A percentile compares a stretch with the other conserved stretches of the same genome.
Evolutionary conservation across 2,113 vertebrate genomes (phyloP).

Genomic region (Synchiropus splendidus): DNA sequence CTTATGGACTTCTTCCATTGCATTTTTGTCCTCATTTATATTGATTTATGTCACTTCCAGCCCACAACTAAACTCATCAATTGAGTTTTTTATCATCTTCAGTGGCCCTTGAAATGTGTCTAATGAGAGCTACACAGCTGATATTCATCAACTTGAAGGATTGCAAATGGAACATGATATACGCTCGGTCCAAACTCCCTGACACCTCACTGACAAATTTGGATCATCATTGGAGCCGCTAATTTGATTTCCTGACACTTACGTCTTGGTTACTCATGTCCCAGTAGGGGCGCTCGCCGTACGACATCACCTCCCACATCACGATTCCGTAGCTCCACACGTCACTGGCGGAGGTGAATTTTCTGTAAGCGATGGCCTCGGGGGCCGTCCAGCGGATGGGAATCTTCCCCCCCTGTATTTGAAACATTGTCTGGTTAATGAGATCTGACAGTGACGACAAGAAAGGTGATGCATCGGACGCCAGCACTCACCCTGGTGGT

Average conservation of each 20-base stretch:
- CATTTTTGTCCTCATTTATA: too few relatives aligned
- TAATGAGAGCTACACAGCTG: too few relatives aligned
- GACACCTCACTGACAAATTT: too few relatives aligned
- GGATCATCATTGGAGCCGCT: too few relatives aligned
- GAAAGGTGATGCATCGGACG: conserved; percentile 11
- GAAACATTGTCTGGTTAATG: conserved; percentile 19
- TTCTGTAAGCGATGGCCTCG: conserved; percentile 95
- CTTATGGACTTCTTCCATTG: conserved; percentile 3
- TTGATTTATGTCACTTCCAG: too few relatives aligned
- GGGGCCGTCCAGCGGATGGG: conserved; percentile 97
- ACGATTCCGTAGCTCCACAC: conserved; percentile 97
- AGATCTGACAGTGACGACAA: conserved; percentile 18
- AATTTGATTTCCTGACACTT: too few relatives aligned
- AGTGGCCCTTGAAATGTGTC: too few relatives aligned
- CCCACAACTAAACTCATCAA: too few relatives aligned
- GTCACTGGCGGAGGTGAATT: conserved; percentile 92
- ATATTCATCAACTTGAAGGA: too few relatives aligned
- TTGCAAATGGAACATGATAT: too few relatives aligned
- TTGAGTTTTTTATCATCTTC: too few relatives aligned
- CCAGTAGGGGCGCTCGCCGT: conserved; percentile 95
- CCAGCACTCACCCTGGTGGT: conserved; percentile 80
- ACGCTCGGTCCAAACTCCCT: too few relatives aligned
- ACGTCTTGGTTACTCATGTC: conserved; percentile 98
- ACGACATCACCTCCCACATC: conserved; percentile 99
- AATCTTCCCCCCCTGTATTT: conserved; percentile 90